Base-by-base conservation (phyloP, 64 coral and sea anemone species). In the Platygyra sinensis region DNA sequence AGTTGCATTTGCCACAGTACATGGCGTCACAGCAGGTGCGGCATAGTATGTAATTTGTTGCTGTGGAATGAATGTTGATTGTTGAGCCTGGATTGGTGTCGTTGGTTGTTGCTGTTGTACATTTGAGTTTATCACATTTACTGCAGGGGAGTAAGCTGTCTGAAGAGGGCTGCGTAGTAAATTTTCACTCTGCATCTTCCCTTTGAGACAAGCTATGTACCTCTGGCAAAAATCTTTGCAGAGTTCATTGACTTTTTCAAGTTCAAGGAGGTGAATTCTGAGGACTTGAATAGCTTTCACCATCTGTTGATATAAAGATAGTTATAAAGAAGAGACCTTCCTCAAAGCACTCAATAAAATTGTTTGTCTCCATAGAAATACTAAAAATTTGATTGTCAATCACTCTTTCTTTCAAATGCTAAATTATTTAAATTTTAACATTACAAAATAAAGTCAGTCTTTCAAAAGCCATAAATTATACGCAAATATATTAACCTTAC, bases 141-240 rank as follows among this genome's bases (percentile, higher is more conserved):
- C 77, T 25, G 90, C 64, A 71, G 82, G 32, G 14, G 79, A 95
- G 62, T 86, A 93, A 17, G 90, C 75, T 83, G 87, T 46, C 91
- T 74, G 89, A 61, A 95, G 74, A n/a, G 93, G 91, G 30, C 94
- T 95, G n/a, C 96, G 88, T 2, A 99, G 83, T 7, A 99, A 76
- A 36, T 99, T 99, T 64, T 99, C 97, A 80, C 94, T 99, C 74
- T 99, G 97, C 91, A 99, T 91, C 36, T 99, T 99, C 13, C 97
- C 97, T 82, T 99, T 99, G 22, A 99, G 94, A 91, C 97, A 99
- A 51, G 97, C 97, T 91, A 99, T 99, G 59, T 99, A 99, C 51
- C 97, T 65, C 54, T 99, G 97, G 77, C 97, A 99, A 72, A 99
- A 99, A 90, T 99, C 97, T 76, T 99, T 99, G 30, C 97, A 99